Evolutionary conservation across 1,140 invertebrate genomes (phyloP).

Genomic region (Heliconius congener): DNA sequence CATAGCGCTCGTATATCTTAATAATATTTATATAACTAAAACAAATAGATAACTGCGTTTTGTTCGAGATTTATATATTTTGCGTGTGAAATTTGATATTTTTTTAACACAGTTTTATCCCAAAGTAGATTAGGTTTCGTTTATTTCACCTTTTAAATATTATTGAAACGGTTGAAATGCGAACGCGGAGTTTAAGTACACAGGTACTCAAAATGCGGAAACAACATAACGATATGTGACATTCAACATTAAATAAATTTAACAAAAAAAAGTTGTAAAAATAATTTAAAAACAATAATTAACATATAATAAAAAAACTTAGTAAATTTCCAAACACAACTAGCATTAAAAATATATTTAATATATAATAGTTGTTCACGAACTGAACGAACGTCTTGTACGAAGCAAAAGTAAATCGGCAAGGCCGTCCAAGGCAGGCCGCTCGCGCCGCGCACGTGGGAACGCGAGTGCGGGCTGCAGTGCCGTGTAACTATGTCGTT

Average conservation of each 20-base stretch:
- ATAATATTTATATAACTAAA: too few species aligned
- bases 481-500: not conserved
- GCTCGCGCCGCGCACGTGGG: slow-evolving; percentile 58
- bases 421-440: slow-evolving; percentile 75
- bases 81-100: too few species aligned
- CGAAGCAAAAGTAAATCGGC: slow-evolving; percentile 55
- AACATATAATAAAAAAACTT: not conserved
- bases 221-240: not conserved
- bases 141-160: too few species aligned
- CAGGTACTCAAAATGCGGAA: not conserved
- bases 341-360: not conserved
- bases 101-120: too few species aligned
- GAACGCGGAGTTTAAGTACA: too few species aligned
- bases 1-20: not conserved
- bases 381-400: slow-evolving; percentile 20
- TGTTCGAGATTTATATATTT: too few species aligned
- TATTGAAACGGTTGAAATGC: too few species aligned
- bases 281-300: too few species aligned
- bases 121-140: too few species aligned
- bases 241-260: too few species aligned
- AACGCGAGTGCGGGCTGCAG: slow-evolving; percentile 44
- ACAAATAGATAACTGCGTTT: too few species aligned
- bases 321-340: not conserved
- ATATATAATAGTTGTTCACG: slow-evolving; percentile 1
- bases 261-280: too few species aligned